Base-by-base conservation (phyloP, 1,140 invertebrate genomes). In the Drosophila sucinea region DNA sequence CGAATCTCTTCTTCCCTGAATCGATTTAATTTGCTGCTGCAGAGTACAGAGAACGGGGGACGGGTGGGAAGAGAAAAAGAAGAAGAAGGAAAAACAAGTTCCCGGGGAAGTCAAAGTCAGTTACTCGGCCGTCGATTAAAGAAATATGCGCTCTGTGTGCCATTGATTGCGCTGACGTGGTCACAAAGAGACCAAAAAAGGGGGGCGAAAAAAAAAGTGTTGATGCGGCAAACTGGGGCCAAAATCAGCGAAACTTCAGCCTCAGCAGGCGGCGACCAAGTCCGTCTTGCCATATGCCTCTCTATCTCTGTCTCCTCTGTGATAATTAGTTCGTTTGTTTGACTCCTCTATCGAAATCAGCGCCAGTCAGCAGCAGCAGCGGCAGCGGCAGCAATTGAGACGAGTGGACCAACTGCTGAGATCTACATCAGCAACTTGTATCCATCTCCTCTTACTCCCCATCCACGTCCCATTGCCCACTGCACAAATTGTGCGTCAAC, bases 261-360 rank as follows among this genome's bases (percentile, higher is more conserved):
- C 71, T 27, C 68, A 77, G 79, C 79, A 70, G 73, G 73, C 55
- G 72, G 60, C 60, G 58, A 55, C 60, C 38, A 29, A 73, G 73
- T 64, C 77, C 71, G 64, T 63, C 77, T 62, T 17, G 38, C n/a
- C 11, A 3, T 58, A 66, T 57, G 6, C 41, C 47, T 27, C 2
- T 29, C 6, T 51, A 8, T 29, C 27, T 68, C 51, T 35, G 11
- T 58, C 32, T n/a, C 47, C 54, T 87, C 76, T 70, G 82, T 71
- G 80, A 83, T 87, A 87, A 87, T 87, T 87, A 87, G 83, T 87
- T 87, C 83, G 83, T 87, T 87, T 87, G 83, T 89, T 87, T 86
- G 76, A 62, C 76, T 79, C 60, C 76, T 79, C 60, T 58, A 69
- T 44, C 70, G 63, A 81, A 85, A 79, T 87, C 82, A 79, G 79